Conservation (phyloP, 2,797 vertebrate genomes). For the Carduelis carduelis region DNA sequence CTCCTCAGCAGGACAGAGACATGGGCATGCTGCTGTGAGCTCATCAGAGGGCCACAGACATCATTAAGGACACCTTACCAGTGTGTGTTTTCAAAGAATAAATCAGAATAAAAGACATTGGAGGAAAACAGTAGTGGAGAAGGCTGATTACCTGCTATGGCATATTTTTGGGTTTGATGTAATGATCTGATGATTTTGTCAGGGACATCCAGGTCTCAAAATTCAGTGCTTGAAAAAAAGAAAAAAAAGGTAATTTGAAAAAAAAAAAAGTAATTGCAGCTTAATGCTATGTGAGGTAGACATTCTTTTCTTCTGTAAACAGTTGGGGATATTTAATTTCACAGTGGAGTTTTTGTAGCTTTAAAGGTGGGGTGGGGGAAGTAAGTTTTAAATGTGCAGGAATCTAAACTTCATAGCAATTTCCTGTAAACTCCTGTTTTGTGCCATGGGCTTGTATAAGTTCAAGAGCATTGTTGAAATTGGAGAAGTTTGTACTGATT, state of each 20-base stretch:
- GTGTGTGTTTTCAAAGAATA: background rate
- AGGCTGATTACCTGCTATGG: background rate
- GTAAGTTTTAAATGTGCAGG: background rate
- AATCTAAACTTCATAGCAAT: constrained; percentile 7
- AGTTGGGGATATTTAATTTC: background rate
- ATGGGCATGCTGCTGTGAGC: background rate
- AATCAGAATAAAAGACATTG: background rate
- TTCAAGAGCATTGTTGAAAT: background rate
- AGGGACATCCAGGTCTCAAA: background rate
- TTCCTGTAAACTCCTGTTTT: constrained; percentile 28
- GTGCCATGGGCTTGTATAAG: constrained; percentile 2
- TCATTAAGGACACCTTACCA: background rate
- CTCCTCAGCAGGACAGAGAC: background rate
- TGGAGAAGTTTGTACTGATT: constrained; percentile 24
- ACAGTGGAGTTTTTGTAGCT: background rate
- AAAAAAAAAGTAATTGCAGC: background rate
- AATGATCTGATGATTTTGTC: background rate
- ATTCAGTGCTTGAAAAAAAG: background rate
- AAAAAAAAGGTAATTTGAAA: background rate
- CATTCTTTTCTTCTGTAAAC: background rate
- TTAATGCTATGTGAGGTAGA: background rate
- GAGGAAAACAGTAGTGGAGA: background rate
- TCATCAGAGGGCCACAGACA: background rate
- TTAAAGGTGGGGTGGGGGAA: background rate
- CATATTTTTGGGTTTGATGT: background rate